Evolutionary conservation across 2,888 invertebrate genomes (phyloP).

Genomic region (Meteorus cinctellus): DNA sequence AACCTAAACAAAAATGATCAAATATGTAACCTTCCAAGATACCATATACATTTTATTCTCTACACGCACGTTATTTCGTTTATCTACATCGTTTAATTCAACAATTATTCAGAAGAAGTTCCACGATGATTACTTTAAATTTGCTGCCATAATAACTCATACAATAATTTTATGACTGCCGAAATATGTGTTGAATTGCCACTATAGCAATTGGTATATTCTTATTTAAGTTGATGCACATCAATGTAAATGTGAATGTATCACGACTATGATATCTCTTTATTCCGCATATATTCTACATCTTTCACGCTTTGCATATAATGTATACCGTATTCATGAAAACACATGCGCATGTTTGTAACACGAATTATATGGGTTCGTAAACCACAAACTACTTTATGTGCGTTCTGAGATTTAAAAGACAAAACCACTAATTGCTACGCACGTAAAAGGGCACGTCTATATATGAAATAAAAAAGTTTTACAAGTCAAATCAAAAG

Average conservation of each 20-base stretch:
- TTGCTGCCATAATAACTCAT: not conserved
- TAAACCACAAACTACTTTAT: constrained; percentile 1
- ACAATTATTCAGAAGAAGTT: not conserved
- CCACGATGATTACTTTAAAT: not conserved
- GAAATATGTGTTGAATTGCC: not conserved
- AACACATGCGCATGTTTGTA: not conserved
- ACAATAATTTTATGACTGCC: not conserved
- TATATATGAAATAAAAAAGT: not conserved
- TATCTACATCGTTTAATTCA: not conserved
- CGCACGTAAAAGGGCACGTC: not conserved
- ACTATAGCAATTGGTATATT: not conserved
- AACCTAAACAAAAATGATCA: constrained; percentile 42
- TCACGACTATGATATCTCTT: too few relatives aligned
- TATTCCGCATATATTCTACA: too few relatives aligned
- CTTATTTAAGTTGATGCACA: not conserved
- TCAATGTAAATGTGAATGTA: too few relatives aligned
- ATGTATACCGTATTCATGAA: too few relatives aligned
- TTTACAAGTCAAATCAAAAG: too few relatives aligned
- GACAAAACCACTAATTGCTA: constrained; percentile 4
- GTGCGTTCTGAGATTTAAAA: not conserved
- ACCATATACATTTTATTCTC: constrained; percentile 27
- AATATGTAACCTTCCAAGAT: constrained; percentile 40
- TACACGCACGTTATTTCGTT: not conserved
- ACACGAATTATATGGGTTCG: not conserved
- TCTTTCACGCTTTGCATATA: too few relatives aligned